phyloP scores from a whole-genome alignment of 2,888 invertebrate species.

The Cataglyphis rosenhaueri region DNA sequence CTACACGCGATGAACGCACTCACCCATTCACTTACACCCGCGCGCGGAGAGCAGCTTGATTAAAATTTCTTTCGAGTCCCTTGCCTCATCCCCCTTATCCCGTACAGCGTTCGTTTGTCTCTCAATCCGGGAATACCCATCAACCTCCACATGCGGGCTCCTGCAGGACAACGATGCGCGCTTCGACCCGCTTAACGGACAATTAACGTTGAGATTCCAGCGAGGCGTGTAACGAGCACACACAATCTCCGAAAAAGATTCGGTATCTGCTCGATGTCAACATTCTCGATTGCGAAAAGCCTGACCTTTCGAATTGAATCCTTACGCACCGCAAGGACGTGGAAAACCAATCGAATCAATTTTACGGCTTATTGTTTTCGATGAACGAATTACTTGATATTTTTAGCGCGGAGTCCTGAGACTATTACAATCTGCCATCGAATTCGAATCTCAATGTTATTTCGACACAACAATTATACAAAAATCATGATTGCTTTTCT shows the following conservation, averaged over 20 bases:
- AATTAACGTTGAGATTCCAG: conserved; percentile 66
- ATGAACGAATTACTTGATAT: conserved; percentile 2
- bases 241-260: conserved; percentile 60
- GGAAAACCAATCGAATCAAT: neutral
- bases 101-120: conserved; percentile 57
- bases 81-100: conserved; percentile 70
- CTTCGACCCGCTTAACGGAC: conserved; percentile 67
- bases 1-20: conserved; percentile 4
- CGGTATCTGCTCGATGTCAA: neutral
- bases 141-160: conserved; percentile 68
- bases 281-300: neutral
- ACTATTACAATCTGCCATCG: neutral
- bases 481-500: neutral
- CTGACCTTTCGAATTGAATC: neutral
- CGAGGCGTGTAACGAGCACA: conserved; percentile 61
- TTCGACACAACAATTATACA: neutral
- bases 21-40: neutral
- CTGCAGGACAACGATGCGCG: conserved; percentile 48
- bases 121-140: conserved; percentile 57
- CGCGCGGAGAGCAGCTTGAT: conserved; percentile 76
- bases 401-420: neutral
- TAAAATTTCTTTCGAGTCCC: conserved; percentile 81
- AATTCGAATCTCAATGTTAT: neutral
- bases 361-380: conserved; percentile 2
- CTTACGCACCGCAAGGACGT: neutral